These are phyloP conservation scores for Lathronympha strigana DNA, from an alignment of 2,888 invertebrate species.

Conservation along the genomic window DNA sequence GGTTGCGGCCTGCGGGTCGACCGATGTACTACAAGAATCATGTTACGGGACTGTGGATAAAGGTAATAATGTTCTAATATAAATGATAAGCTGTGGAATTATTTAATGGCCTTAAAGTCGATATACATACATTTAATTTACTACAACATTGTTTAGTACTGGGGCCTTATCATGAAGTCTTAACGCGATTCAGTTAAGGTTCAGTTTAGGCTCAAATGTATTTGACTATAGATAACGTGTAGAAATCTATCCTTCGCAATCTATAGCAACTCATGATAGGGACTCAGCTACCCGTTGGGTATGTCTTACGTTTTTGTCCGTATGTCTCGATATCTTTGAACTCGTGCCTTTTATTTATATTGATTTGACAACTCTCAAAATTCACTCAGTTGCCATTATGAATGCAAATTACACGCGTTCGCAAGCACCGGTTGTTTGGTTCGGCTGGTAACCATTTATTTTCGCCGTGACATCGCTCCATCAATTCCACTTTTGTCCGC, in stretches of 20 bases:
- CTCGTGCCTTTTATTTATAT: not conserved
- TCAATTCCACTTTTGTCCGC: slow-evolving; percentile 32
- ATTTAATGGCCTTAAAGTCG: not conserved
- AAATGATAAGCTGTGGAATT: not conserved
- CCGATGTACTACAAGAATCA: slow-evolving; percentile 12
- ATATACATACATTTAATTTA: no score
- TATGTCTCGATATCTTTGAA: no score
- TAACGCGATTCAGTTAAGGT: no score
- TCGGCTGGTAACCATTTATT: slow-evolving; percentile 19
- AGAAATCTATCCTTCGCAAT: no score
- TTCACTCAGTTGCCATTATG: not conserved
- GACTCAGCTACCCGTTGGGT: no score
- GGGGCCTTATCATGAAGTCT: no score
- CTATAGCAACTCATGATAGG: no score
- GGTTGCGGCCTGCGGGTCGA: not conserved
- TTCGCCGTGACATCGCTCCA: slow-evolving; percentile 18
- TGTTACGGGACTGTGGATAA: slow-evolving; percentile 5
- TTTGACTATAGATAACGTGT: no score
- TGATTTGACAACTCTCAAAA: not conserved
- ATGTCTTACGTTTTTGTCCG: no score
- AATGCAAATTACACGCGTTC: slow-evolving; percentile 13
- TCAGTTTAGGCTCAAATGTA: no score
- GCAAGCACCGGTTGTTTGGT: not conserved
- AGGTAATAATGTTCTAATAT: not conserved
- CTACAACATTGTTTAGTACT: no score